phyloP scores from a whole-genome alignment of 1,140 invertebrate genomes.

The Oreohelix idahoensis region DNA sequence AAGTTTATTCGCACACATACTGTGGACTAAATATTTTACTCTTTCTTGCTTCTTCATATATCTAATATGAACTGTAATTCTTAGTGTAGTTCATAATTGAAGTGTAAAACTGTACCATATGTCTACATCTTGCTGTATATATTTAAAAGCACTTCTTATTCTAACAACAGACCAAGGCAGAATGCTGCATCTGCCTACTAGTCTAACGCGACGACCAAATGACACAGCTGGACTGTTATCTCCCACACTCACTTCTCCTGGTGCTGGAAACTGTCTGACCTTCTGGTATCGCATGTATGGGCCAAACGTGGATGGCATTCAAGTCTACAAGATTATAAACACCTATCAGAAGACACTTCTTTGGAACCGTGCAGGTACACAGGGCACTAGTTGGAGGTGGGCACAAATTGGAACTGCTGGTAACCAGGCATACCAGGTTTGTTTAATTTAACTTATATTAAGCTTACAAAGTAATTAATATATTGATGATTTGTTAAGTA shows the following conservation, averaged over 20 bases:
- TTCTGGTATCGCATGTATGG: constrained; percentile 87
- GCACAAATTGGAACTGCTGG: constrained; percentile 52
- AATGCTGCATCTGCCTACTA: constrained; percentile 75
- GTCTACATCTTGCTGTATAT: neutral
- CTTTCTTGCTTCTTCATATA: too few species aligned
- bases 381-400: constrained; percentile 64
- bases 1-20: too few species aligned
- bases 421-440: constrained; percentile 53
- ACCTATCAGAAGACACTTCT: constrained; percentile 33
- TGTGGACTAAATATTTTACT: too few species aligned
- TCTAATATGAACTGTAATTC: too few species aligned
- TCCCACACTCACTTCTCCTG: constrained; percentile 10
- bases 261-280: constrained; percentile 49
- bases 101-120: too few species aligned
- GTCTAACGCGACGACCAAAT: constrained; percentile 75
- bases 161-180: constrained; percentile 9
- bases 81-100: too few species aligned
- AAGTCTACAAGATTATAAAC: constrained; percentile 37
- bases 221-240: constrained; percentile 80
- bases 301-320: constrained; percentile 48
- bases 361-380: constrained; percentile 60
- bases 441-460: neutral
- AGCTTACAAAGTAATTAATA: too few species aligned
- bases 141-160: neutral
- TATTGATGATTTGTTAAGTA: too few species aligned